Conservation (phyloP, 1,140 invertebrate genomes). For the Hypothenemus hampei region DNA sequence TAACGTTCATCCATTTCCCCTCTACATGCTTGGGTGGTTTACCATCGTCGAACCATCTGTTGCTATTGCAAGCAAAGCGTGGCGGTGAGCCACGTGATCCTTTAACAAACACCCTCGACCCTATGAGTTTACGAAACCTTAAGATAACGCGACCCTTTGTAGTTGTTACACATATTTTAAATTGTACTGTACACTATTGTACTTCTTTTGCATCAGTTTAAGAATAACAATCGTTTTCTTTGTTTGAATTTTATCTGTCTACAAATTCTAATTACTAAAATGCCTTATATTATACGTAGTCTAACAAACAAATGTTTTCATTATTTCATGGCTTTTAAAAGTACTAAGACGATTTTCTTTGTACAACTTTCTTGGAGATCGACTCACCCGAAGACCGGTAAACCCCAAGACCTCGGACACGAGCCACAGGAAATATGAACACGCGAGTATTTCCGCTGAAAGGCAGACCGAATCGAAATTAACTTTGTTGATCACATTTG, state of each 20-base stretch:
- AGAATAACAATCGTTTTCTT: neutral
- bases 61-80: neutral
- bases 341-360: neutral
- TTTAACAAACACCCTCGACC: neutral
- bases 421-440: neutral
- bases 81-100: neutral
- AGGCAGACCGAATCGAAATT: no score
- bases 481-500: no score
- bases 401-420: neutral
- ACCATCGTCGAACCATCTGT: constrained; percentile 2
- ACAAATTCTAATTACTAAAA: neutral
- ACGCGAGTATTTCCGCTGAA: neutral
- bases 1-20: neutral
- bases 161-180: neutral
- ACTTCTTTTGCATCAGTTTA: neutral
- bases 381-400: no score
- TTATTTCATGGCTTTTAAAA: neutral
- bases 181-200: neutral
- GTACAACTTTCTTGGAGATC: no score
- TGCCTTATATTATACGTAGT: neutral
- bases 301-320: neutral
- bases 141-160: neutral
- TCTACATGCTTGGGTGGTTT: neutral
- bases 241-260: neutral
- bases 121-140: neutral